Percentiles rank a stretch among this genome's conserved stretches.
These are phyloP conservation scores for Corynorhinus townsendii DNA, from an alignment of 2,113 vertebrate species.

Conservation along the genomic window DNA sequence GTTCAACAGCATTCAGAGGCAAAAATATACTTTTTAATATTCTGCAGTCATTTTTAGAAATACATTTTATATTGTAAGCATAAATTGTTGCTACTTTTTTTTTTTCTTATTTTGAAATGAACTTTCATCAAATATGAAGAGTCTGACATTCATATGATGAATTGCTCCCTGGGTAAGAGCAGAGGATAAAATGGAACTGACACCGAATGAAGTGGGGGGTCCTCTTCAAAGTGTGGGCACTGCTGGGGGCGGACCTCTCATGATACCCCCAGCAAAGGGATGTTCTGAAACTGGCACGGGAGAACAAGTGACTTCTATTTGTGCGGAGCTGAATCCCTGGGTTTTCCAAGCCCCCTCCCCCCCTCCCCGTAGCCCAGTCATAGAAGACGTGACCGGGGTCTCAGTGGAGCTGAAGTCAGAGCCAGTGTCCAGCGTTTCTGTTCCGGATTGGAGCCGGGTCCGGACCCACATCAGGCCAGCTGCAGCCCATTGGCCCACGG, in stretches of 20 bases:
- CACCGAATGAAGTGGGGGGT: neutral
- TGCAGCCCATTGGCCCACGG: neutral
- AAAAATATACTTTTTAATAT: slow-evolving; percentile 3
- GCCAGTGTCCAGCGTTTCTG: neutral
- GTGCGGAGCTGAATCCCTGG: neutral
- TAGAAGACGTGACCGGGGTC: neutral
- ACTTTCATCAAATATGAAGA: neutral
- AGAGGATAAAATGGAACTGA: neutral
- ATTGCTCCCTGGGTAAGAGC: neutral
- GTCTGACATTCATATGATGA: neutral
- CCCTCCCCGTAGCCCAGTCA: too few species aligned
- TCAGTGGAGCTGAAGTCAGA: neutral
- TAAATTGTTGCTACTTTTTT: neutral
- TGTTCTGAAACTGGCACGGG: too few species aligned
- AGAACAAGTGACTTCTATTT: neutral
- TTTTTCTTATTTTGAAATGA: slow-evolving; percentile 14
- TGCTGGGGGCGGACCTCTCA: neutral
- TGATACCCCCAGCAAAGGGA: neutral
- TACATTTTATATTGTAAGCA: neutral
- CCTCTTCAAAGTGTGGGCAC: neutral
- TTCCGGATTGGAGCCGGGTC: neutral
- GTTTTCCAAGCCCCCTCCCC: neutral
- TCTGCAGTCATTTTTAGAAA: neutral
- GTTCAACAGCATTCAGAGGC: neutral
- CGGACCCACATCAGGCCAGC: too few species aligned